These are phyloP conservation scores for Chrysomallon squamiferum DNA, from an alignment of 1,140 invertebrate genomes.

Conservation along the genomic window DNA sequence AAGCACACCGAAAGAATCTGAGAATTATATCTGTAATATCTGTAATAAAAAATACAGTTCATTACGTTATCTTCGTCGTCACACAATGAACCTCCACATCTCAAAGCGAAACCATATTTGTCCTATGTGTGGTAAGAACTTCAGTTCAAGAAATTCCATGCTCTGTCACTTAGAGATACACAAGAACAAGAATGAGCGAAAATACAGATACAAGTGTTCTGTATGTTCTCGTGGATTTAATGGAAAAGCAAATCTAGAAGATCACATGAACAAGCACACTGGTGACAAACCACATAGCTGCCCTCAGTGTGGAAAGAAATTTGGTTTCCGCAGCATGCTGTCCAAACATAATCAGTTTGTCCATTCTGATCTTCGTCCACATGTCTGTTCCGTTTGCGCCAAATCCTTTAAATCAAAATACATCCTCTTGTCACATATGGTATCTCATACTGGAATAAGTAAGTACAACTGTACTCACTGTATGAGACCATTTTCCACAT, in stretches of 20 bases:
- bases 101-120: slow-evolving; percentile 13
- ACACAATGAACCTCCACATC: slow-evolving; percentile 12
- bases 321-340: slow-evolving; percentile 36
- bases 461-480: slow-evolving; percentile 31
- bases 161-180: slow-evolving; percentile 15
- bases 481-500: slow-evolving; percentile 17
- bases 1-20: not conserved
- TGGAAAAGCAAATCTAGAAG: slow-evolving; percentile 29
- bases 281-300: slow-evolving; percentile 37
- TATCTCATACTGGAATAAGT: slow-evolving; percentile 34
- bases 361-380: slow-evolving; percentile 59
- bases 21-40: slow-evolving; percentile 72
- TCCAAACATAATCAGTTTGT: slow-evolving; percentile 31
- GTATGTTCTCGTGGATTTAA: slow-evolving; percentile 30
- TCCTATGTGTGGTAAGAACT: slow-evolving; percentile 3
- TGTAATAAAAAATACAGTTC: slow-evolving; percentile 78
- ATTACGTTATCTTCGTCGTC: slow-evolving; percentile 1
- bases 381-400: slow-evolving; percentile 72
- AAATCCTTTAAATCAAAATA: slow-evolving; percentile 75
- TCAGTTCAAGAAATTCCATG: slow-evolving; percentile 7
- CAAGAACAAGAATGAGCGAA: not conserved
- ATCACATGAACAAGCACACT: slow-evolving; percentile 45
- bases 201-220: slow-evolving; percentile 27
- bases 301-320: slow-evolving; percentile 26
- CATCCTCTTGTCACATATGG: slow-evolving; percentile 29